A percentile compares a stretch with the other conserved stretches of the same genome.
Conservation (phyloP, 2,888 invertebrate genomes). For the Caenorhabditis uteleia region DNA sequence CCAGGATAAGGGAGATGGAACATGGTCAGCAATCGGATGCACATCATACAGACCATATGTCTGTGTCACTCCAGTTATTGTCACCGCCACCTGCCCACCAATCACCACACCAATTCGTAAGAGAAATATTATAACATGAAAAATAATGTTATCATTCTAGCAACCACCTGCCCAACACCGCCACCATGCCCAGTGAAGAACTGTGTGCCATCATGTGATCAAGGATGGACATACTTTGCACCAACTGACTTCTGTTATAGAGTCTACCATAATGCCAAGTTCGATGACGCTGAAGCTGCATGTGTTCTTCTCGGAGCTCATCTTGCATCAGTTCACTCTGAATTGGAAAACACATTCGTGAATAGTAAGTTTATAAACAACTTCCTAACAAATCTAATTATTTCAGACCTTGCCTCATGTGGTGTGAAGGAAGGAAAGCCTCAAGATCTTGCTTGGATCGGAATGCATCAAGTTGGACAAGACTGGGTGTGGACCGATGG, state of each 20-base stretch:
- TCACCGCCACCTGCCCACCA: conserved; percentile 31
- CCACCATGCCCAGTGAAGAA: conserved; percentile 26
- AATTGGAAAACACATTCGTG: conserved; percentile 37
- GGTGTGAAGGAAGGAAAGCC: conserved; percentile 39
- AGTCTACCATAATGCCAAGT: conserved; percentile 28
- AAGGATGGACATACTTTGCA: conserved; percentile 37
- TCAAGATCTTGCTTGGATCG: conserved; percentile 38
- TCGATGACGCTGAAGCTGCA: conserved; percentile 35
- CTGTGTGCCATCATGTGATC: conserved; percentile 35
- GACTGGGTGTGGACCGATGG: conserved; percentile 46
- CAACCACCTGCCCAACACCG: conserved; percentile 30
- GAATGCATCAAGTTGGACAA: conserved; percentile 20
- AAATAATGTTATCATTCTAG: conserved; percentile 9
- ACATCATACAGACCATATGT: conserved; percentile 24
- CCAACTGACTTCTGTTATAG: conserved; percentile 33
- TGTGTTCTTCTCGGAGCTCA: conserved; percentile 28
- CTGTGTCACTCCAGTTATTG: conserved; percentile 32
- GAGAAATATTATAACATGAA: conserved; percentile 4
- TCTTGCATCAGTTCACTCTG: conserved; percentile 26
- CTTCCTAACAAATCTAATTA: neutral
- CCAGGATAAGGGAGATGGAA: conserved; percentile 20
- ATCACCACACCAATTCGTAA: conserved; percentile 33
- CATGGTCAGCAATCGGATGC: conserved; percentile 30
- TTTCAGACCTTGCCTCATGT: conserved; percentile 30
- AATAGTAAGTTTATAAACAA: conserved; percentile 16